Conservation (phyloP, 2,797 vertebrate species). For the Fringilla coelebs region DNA sequence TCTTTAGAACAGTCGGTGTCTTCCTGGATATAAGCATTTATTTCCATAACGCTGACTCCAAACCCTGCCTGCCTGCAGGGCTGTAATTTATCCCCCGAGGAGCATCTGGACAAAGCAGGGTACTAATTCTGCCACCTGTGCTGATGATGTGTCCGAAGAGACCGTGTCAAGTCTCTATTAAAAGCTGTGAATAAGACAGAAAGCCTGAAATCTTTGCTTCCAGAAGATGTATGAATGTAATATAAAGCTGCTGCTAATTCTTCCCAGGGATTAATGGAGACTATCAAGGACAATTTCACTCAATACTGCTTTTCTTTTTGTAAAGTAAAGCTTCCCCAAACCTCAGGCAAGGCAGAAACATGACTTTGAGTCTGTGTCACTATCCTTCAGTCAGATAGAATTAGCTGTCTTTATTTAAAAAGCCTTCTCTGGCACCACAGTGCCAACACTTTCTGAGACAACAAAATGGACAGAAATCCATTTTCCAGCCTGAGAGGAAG, state of each 20-base stretch:
- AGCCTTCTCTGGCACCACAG: background rate
- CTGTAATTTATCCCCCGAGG: slow-evolving; percentile 12
- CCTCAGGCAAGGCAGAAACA: slow-evolving; percentile 2
- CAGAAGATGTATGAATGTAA: slow-evolving; percentile 10
- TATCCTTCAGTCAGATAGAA: slow-evolving; percentile 36
- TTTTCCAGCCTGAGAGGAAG: slow-evolving; percentile 26
- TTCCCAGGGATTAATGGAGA: slow-evolving; percentile 34
- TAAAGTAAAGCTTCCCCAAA: background rate
- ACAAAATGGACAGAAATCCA: slow-evolving; percentile 41
- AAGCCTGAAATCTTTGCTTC: background rate
- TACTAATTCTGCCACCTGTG: slow-evolving; percentile 19
- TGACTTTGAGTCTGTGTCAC: background rate
- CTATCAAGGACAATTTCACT: slow-evolving; percentile 3
- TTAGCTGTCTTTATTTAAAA: slow-evolving; percentile 42
- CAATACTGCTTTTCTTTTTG: background rate
- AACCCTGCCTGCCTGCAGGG: background rate
- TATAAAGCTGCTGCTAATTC: slow-evolving; percentile 44
- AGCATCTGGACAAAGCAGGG: background rate
- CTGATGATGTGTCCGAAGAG: background rate
- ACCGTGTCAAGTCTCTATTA: background rate
- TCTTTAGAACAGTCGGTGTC: background rate
- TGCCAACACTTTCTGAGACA: background rate
- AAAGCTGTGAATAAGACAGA: background rate
- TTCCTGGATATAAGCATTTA: background rate
- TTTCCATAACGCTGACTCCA: slow-evolving; percentile 33